These are phyloP conservation scores for Chrysomallon squamiferum DNA, from an alignment of 1,140 invertebrate species.

Conservation along the genomic window DNA sequence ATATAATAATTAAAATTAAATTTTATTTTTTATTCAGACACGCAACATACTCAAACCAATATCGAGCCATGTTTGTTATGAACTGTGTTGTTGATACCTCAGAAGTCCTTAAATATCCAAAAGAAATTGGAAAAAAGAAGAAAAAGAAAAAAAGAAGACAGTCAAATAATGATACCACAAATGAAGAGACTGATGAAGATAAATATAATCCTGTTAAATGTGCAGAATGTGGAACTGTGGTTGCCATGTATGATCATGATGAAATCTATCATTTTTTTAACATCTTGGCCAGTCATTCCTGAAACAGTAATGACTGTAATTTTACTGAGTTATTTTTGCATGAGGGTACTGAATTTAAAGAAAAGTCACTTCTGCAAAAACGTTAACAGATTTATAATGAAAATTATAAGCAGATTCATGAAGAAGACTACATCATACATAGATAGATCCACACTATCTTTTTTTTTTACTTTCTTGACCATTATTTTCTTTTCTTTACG, in stretches of 20 bases:
- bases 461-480: too few species aligned
- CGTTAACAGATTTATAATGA: too few species aligned
- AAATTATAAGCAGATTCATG: too few species aligned
- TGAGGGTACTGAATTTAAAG: too few species aligned
- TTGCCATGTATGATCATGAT: slow-evolving; percentile 70
- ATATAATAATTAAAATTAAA: too few species aligned
- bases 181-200: slow-evolving; percentile 43
- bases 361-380: too few species aligned
- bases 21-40: slow-evolving; percentile 64
- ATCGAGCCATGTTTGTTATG: slow-evolving; percentile 73
- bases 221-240: slow-evolving; percentile 68
- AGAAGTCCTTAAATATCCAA: slow-evolving; percentile 62
- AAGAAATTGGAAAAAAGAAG: slow-evolving; percentile 40
- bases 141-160: slow-evolving; percentile 38
- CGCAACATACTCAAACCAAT: slow-evolving; percentile 69
- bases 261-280: slow-evolving; percentile 76
- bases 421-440: too few species aligned
- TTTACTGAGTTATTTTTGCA: too few species aligned
- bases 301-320: too few species aligned
- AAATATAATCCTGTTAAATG: slow-evolving; percentile 69
- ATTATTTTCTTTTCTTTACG: too few species aligned
- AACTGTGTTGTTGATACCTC: slow-evolving; percentile 67
- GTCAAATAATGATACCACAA: neutral
- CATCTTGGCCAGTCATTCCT: slow-evolving; percentile 68
- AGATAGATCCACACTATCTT: too few species aligned